These are phyloP conservation scores for Pseudochirops corinnae DNA, from an alignment of 2,797 vertebrate species.

Conservation along the genomic window DNA sequence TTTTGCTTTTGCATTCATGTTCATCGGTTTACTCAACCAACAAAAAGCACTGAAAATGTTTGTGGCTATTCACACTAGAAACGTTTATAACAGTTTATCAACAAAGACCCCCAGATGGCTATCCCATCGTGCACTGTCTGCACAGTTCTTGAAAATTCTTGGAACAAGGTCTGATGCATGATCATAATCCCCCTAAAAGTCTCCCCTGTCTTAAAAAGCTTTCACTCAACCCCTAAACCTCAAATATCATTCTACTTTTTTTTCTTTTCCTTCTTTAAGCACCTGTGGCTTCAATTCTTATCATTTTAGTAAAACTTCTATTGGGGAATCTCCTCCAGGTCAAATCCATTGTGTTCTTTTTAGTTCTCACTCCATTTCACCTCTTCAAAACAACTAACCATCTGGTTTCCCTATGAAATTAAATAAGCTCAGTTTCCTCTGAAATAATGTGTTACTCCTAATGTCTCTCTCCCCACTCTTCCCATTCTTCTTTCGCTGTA, in stretches of 20 bases:
- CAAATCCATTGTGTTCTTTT: constrained; percentile 43
- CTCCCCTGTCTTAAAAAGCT: constrained; percentile 64
- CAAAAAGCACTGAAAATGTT: constrained; percentile 83
- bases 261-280: constrained; percentile 54
- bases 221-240: constrained; percentile 59
- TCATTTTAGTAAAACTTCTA: constrained; percentile 40
- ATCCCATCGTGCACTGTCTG: constrained; percentile 79
- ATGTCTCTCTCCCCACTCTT: constrained; percentile 32
- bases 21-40: constrained; percentile 84
- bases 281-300: constrained; percentile 25
- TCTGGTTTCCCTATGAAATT: constrained; percentile 31
- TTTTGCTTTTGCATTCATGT: constrained; percentile 81
- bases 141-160: constrained; percentile 79
- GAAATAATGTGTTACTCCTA: not conserved
- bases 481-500: constrained; percentile 3
- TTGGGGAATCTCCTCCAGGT: constrained; percentile 34
- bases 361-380: constrained; percentile 39
- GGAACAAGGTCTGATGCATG: constrained; percentile 76
- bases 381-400: constrained; percentile 49
- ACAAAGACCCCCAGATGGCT: constrained; percentile 84
- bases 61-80: constrained; percentile 83
- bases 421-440: constrained; percentile 50
- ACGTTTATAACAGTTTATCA: constrained; percentile 84
- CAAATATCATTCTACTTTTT: constrained; percentile 40
- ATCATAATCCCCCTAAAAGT: constrained; percentile 72